Base-by-base conservation (phyloP, 2,797 vertebrate genomes). In the Takifugu rubripes region DNA sequence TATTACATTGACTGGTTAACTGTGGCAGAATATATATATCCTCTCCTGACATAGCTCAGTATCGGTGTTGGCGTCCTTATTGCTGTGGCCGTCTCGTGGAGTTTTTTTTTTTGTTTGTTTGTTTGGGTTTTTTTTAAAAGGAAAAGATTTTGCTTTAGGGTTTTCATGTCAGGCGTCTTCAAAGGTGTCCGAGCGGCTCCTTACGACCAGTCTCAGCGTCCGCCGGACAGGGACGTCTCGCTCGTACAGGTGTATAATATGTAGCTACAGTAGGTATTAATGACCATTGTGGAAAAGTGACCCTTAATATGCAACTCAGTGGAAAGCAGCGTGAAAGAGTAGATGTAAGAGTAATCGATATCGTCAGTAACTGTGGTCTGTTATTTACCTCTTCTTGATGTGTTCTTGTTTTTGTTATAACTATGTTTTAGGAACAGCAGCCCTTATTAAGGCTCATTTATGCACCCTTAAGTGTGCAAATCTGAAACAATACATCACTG, bases 231-330 rank as follows among this genome's bases (percentile, higher is more conserved):
- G 17, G 21, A 66, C 11, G 26, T 57, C 58, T 64, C 27, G 12
- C 54, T 66, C 68, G 51, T 74, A 79, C 86, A 81, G 79, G 79
- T 88, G 81, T 87, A 85, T 78, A 83, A 84, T 89, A 86, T 84
- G 86, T 90, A 88, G 87, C 88, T 85, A 79, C 84, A 83, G 86
- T 89, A 85, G 84, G 84, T 86, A 82, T 83, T 88, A 77, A 84
- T 88, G 87, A 89, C 81, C 82, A 85, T 90, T 82, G 89, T 90
- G 83, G 86, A 88, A 88, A 90, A 89, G 88, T 90, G 86, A 88
- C 85, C 85, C 87, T 89, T 90, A 88, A 83, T 91, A 91, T 90
- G 90, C 90, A 92, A 92, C 83, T 89, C 83, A 84, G 88, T 88
- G 89, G 85, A 87, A 84, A 86, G 79, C 36, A 40, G 84, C 82